These are phyloP conservation scores for Drosophila rellima DNA, from an alignment of 2,888 invertebrate species.

Conservation along the genomic window DNA sequence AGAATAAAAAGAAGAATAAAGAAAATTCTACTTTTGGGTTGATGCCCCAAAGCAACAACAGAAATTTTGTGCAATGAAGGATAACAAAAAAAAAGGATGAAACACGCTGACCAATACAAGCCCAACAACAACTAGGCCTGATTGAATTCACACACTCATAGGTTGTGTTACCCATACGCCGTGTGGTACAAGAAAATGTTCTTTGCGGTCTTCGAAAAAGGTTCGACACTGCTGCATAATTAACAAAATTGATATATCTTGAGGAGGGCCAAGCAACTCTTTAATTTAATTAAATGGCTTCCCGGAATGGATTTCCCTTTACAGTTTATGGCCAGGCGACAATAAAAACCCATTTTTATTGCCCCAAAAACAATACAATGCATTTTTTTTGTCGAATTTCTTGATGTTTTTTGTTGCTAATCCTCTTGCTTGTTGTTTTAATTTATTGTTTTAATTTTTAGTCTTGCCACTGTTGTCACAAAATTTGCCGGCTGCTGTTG, in stretches of 20 bases:
- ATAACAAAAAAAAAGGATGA: slow-evolving; percentile 37
- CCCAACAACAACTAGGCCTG: slow-evolving; percentile 19
- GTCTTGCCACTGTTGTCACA: slow-evolving; percentile 57
- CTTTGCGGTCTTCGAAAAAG: slow-evolving; percentile 38
- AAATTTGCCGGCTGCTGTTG: slow-evolving; percentile 49
- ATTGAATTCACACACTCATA: slow-evolving; percentile 52
- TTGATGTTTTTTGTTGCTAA: slow-evolving; percentile 7
- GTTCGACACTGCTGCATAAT: slow-evolving; percentile 50
- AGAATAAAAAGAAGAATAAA: slow-evolving; percentile 25
- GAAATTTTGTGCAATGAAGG: slow-evolving; percentile 35
- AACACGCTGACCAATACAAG: slow-evolving; percentile 33
- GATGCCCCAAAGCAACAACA: neutral
- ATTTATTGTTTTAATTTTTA: slow-evolving; percentile 79
- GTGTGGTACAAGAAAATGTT: slow-evolving; percentile 21
- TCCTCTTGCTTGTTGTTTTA: slow-evolving; percentile 21
- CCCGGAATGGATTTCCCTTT: slow-evolving; percentile 44
- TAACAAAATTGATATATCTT: slow-evolving; percentile 32
- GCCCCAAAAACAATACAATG: slow-evolving; percentile 56
- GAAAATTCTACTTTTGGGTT: slow-evolving; percentile 28
- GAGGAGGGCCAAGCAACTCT: slow-evolving; percentile 4
- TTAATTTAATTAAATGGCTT: slow-evolving; percentile 58
- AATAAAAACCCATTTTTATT: slow-evolving; percentile 57
- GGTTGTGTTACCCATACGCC: slow-evolving; percentile 27
- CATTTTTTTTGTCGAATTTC: slow-evolving; percentile 7
- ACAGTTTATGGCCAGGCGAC: slow-evolving; percentile 34